Evolutionary conservation across 2,888 invertebrate species (phyloP), one percentile per base, ranked within the genome.

Genomic region (Hypomecis atomaria): DNA sequence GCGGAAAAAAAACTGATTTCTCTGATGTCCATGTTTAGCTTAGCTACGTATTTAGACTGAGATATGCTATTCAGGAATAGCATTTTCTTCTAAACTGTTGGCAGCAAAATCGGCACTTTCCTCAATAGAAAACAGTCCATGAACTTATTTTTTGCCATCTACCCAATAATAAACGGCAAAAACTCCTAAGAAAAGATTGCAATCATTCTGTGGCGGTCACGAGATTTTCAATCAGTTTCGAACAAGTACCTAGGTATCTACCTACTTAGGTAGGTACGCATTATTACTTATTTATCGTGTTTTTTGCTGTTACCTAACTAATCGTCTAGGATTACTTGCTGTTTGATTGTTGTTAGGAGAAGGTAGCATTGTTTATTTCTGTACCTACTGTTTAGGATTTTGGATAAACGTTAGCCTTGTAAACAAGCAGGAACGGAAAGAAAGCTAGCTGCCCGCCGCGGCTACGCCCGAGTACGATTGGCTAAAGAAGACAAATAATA

Each of bases 191-290:
- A 50, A 42, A 50, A 36, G 44, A 59, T 59, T 50, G 59, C 59
- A 59, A 59, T 49, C 59, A n/a, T 40, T 56, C 11, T 55, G 63
- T 64, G 59, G 47, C 59, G 59, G 68, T 56, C 33, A 47, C 36
- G 36, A 38, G 7, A 42, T 59, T 34, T 44, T 54, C n/a, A 52
- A 52, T 52, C 52, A 52, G 33, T 33, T 40, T 52, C 40, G 7
- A 23, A 33, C 52, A 42, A 42, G 52, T 40, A 49, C 11, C 5
- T 11, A n/a, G n/a, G n/a, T n/a, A n/a, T n/a, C n/a, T n/a, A n/a
- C n/a, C n/a, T n/a, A n/a, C n/a, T n/a, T n/a, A n/a, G n/a, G 11
- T 47, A 40, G 40, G 52, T 52, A 42, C 40, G 10, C 10, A 52
- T 40, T 23, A 40, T 10, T 52, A 40, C 37, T 52, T 10, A 50